Conservation (phyloP, 2,113 vertebrate genomes). For the Melanerpes aurifrons region DNA sequence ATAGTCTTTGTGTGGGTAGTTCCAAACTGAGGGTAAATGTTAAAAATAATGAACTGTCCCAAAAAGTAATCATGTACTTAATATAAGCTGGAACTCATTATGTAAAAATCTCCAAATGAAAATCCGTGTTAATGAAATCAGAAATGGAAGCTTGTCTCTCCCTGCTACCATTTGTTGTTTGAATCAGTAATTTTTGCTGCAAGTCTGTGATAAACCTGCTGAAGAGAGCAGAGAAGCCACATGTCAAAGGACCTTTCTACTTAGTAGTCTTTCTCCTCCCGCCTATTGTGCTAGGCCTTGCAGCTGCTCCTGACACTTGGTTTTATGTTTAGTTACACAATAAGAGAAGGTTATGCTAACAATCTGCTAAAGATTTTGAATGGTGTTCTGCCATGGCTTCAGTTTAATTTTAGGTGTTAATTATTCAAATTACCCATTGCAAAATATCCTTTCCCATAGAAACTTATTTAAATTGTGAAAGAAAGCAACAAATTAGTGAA, state of each 20-base stretch:
- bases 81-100: not conserved
- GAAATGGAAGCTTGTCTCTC: not conserved
- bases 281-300: fast-evolving
- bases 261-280: fast-evolving
- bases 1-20: not conserved
- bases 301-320: not conserved
- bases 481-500: not conserved
- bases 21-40: not conserved
- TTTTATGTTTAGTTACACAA: not conserved
- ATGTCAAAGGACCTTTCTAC: not conserved
- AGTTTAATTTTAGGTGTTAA: not conserved
- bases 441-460: not conserved
- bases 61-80: not conserved
- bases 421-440: not conserved
- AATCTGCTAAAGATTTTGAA: not conserved
- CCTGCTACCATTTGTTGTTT: not conserved
- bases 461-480: not conserved
- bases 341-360: not conserved
- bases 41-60: not conserved
- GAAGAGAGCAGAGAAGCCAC: not conserved
- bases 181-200: not conserved
- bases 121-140: not conserved
- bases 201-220: not conserved
- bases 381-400: not conserved
- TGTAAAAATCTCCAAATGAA: not conserved